phyloP scores from a whole-genome alignment of 2,113 vertebrate genomes.

The Catharus minimus region DNA sequence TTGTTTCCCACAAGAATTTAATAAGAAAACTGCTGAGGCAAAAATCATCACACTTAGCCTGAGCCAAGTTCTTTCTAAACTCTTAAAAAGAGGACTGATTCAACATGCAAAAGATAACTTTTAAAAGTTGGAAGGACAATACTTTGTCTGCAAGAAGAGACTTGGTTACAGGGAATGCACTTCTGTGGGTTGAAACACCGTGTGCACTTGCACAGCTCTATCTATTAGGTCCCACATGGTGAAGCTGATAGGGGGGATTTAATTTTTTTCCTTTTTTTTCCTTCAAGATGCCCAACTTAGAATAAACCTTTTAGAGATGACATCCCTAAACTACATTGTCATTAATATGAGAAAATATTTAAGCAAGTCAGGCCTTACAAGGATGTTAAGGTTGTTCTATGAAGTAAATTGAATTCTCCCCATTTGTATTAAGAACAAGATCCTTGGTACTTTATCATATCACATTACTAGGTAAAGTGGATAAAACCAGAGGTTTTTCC shows the following conservation, averaged over 20 bases:
- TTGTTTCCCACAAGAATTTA: background rate
- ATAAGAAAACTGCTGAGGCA: background rate
- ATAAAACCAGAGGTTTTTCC: background rate
- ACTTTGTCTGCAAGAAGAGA: background rate
- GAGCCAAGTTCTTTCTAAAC: background rate
- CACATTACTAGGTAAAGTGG: background rate
- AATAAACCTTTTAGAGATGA: background rate
- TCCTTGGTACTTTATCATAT: background rate
- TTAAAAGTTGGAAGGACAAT: background rate
- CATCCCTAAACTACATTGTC: background rate
- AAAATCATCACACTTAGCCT: background rate
- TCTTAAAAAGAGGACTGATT: background rate
- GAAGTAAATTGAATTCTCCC: slow-evolving; percentile 42
- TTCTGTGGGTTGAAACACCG: background rate
- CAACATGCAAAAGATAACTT: background rate
- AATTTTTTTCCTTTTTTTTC: background rate
- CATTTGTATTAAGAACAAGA: slow-evolving; percentile 34
- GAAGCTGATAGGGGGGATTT: background rate
- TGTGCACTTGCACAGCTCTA: rapidly evolving
- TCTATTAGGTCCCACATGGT: background rate
- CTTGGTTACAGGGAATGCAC: background rate
- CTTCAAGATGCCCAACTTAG: background rate
- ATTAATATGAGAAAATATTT: slow-evolving; percentile 41
- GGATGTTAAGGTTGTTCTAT: background rate
- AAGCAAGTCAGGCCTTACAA: slow-evolving; percentile 27